Evolutionary conservation across 2,797 vertebrate species (phyloP).

Genomic region (Diceros bicornis): DNA sequence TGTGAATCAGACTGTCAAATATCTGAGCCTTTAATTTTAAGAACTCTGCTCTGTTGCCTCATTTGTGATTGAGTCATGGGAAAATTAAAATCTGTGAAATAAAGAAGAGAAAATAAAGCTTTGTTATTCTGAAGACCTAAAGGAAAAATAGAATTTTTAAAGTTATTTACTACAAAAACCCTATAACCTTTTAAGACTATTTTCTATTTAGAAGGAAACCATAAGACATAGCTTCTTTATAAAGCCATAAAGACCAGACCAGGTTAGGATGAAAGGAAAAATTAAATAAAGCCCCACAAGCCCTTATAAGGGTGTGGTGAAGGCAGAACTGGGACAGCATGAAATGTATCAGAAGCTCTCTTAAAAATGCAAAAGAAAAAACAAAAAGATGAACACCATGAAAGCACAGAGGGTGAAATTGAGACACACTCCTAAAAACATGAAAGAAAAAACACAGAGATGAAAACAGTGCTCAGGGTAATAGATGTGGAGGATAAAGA

Average conservation of each 20-base stretch:
- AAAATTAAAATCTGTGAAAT: conserved; percentile 11
- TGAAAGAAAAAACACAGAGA: background rate
- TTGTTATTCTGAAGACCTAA: background rate
- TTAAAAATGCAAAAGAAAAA: background rate
- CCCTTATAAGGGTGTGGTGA: background rate
- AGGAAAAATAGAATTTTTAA: background rate
- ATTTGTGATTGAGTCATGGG: background rate
- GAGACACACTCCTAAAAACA: background rate
- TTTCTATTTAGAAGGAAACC: background rate
- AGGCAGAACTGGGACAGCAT: accelerated
- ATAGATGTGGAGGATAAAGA: background rate
- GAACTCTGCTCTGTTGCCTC: background rate
- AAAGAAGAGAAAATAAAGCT: conserved; percentile 16
- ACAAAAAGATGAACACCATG: background rate
- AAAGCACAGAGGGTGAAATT: background rate
- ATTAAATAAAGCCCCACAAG: background rate
- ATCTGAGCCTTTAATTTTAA: background rate
- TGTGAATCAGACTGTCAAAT: background rate
- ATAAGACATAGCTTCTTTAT: background rate
- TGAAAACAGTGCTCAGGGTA: background rate
- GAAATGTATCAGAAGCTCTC: background rate
- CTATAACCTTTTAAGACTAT: background rate
- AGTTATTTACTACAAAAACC: background rate
- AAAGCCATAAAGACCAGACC: background rate
- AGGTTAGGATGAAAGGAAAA: background rate